These are phyloP conservation scores for Augochlora pura DNA, from an alignment of 1,140 invertebrate genomes.

Conservation along the genomic window DNA sequence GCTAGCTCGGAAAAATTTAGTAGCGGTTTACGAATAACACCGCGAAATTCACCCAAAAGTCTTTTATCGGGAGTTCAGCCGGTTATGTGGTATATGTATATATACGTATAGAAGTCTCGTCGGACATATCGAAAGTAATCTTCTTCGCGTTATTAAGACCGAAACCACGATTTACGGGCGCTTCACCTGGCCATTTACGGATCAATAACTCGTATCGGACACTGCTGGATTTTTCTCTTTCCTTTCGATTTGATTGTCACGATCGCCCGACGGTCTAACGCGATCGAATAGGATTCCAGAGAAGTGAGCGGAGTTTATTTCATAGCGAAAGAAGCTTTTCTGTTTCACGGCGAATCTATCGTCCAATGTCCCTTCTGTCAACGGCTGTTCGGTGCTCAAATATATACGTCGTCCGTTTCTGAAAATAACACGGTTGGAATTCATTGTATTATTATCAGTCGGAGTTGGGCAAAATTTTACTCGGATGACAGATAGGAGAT, in stretches of 20 bases:
- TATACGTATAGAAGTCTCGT: not conserved
- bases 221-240: not conserved
- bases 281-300: not conserved
- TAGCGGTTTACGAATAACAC: not conserved
- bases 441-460: no score
- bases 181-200: conserved; percentile 16
- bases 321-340: not conserved
- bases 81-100: not conserved
- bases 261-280: not conserved
- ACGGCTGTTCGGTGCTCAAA: no score
- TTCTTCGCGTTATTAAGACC: conserved; percentile 22
- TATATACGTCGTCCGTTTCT: no score
- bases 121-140: conserved; percentile 36
- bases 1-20: conserved; percentile 10
- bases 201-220: conserved; percentile 25
- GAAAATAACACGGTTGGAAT: no score
- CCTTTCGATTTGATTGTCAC: not conserved
- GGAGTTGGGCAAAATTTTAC: no score
- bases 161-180: conserved; percentile 9
- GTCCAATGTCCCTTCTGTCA: no score
- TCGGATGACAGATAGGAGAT: no score
- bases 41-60: not conserved
- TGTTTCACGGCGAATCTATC: not conserved
- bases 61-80: not conserved
- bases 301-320: not conserved